Evolutionary conservation across 92 coral and sea anemone species (phyloP).

Genomic region (Actinernus sp.): DNA sequence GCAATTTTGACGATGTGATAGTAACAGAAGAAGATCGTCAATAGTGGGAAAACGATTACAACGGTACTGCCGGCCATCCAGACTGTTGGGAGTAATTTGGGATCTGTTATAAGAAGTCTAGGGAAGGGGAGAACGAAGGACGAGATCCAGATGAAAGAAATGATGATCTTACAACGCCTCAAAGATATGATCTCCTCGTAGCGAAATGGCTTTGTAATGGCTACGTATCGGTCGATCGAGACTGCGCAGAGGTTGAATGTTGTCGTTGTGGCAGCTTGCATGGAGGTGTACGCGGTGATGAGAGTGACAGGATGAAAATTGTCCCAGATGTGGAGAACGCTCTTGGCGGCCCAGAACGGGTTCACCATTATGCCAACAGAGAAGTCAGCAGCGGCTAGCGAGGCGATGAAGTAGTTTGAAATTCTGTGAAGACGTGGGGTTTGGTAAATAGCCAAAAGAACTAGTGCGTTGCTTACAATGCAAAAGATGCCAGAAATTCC

Average conservation of each 20-base stretch:
- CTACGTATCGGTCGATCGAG: conserved; percentile 72
- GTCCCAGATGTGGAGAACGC: conserved; percentile 58
- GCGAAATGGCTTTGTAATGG: conserved; percentile 45
- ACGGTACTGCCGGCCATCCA: conserved; percentile 45
- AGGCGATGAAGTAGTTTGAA: conserved; percentile 75
- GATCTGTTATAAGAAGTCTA: conserved; percentile 20
- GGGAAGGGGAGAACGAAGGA: conserved; percentile 35
- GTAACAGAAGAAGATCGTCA: conserved; percentile 30
- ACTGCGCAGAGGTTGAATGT: conserved; percentile 69
- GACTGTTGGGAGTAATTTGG: conserved; percentile 12
- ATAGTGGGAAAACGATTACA: conserved; percentile 13
- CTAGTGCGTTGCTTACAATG: conserved; percentile 48
- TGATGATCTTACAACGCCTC: conserved; percentile 20
- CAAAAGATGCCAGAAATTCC: conserved; percentile 62
- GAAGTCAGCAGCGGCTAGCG: conserved; percentile 72
- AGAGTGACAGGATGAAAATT: conserved; percentile 62
- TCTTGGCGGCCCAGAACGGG: conserved; percentile 73
- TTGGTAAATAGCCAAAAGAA: conserved; percentile 47
- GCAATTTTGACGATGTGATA: conserved; percentile 32
- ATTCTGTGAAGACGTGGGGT: conserved; percentile 55
- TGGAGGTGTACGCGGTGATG: conserved; percentile 60
- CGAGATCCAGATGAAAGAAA: conserved; percentile 24
- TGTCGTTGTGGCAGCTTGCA: conserved; percentile 59
- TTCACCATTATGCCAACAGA: conserved; percentile 63
- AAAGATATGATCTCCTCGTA: conserved; percentile 45